Base-by-base conservation (phyloP, 2,797 vertebrate species). In the Ctenopoma kingsleyae region DNA sequence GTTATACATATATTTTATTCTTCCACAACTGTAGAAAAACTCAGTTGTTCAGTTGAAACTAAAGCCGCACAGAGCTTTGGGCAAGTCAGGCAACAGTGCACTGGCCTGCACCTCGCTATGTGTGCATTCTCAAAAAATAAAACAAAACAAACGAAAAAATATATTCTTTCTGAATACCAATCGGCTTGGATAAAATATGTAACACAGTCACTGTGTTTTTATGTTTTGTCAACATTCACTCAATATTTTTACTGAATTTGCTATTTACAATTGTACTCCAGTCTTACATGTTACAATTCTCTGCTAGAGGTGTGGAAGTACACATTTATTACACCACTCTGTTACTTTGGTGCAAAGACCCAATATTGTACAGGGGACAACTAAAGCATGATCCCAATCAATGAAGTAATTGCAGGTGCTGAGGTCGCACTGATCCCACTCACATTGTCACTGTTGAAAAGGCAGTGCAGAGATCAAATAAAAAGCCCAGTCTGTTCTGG, bases 401-500 rank as follows among this genome's bases (percentile, higher is more conserved):
- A 47, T 75, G 77, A 60, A 59, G 56, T 78, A 61, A 66, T 55
- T 51, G 62, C 66, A 20, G 46, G 52, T 65, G 66, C 73, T 62
- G 67, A 67, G 63, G 58, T 62, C n/a, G 20, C 44, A 58, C 47
- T 56, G 58, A 73, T 82, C 64, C 67, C 74, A 71, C 68, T 76
- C 57, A 23, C 35, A 38, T 25, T 55, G 61, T 62, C 71, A 64
- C 23, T 59, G 78, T 55, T 83, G 48, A 71, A 53, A 79, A 82
- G 43, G 61, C 63, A n/a, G 68, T 6, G 53, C 64, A 75, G 71
- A 59, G 71, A 75, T 70, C 71, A 80, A 72, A 84, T 76, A 71
- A 65, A 78, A 77, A 71, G 59, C 27, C 46, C 57, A 7, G 32
- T 20, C 36, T 64, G 54, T 68, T 78, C 67, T 44, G 78, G 50